phyloP scores from a whole-genome alignment of 2,888 invertebrate genomes.

The Spisula solida region DNA sequence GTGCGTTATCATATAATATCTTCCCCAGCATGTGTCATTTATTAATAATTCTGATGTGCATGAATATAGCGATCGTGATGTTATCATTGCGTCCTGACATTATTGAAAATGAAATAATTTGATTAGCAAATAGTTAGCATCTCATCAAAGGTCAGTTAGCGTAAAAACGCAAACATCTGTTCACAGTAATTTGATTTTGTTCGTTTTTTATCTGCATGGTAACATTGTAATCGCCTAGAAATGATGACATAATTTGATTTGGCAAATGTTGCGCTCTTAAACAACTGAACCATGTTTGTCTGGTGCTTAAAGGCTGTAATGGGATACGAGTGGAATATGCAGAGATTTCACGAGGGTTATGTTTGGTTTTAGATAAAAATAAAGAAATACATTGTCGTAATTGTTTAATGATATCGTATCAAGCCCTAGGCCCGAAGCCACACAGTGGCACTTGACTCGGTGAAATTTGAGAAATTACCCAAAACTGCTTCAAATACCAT shows the following conservation, averaged over 20 bases:
- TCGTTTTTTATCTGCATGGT: background rate
- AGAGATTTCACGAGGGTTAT: too few species aligned
- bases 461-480: too few species aligned
- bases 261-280: background rate
- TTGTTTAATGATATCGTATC: background rate
- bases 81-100: background rate
- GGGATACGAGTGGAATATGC: background rate
- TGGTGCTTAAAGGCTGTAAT: background rate
- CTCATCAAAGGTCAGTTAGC: background rate
- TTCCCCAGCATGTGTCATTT: background rate
- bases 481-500: too few species aligned
- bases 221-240: background rate
- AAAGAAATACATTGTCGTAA: too few species aligned
- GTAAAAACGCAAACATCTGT: background rate
- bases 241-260: slow-evolving; percentile 21
- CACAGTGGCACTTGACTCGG: too few species aligned
- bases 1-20: background rate
- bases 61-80: background rate
- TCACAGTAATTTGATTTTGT: background rate
- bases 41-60: background rate
- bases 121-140: background rate
- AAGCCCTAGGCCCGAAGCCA: too few species aligned
- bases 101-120: slow-evolving; percentile 11
- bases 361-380: too few species aligned
- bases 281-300: background rate